Base-by-base conservation (phyloP, 2,888 invertebrate genomes). In the Heterodera filipjevi region DNA sequence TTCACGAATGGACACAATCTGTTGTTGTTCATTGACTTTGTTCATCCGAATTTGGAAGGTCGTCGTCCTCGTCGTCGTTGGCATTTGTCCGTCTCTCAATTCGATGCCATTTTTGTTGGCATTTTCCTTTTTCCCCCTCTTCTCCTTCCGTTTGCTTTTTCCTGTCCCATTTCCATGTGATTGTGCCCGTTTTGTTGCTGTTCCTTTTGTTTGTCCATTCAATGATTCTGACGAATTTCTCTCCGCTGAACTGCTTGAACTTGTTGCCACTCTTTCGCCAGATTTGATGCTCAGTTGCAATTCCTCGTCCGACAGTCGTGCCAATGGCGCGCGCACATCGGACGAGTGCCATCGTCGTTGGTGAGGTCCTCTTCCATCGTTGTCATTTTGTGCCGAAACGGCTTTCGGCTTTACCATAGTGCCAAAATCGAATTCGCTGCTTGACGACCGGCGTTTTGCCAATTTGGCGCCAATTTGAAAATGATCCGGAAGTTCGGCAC, bases 271-370 rank as follows among this genome's bases (percentile, higher is more conserved):
- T 27, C 6, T 27, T 8, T 8, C 6, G 27, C 49, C 75, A 12
- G 66, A 66, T 12, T 32, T 16, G 27, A 66, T 32, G 77, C 78
- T 46, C 35, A 76, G 27, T 44, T 77, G 39, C 35, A 49, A 46
- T 66, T 77, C 78, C 59, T 77, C 77, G n/a, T 71, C 39, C 66
- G 74, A 46, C 64, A 71, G 35, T 39, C 39, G 30, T 30, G 78
- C 78, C 70, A 78, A 35, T 22, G 73, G 75, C 19, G 72, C 66
- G 49, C 14, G 49, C 66, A 33, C 59, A 59, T 59, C 59, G 10
- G 59, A 27, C 27, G 59, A 59, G 12, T 59, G 59, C 30, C 76
- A 16, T 39, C 39, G 39, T 46, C 22, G 22, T 46, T 72, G 16
- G 0, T 46, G 59, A 1, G n/a, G n/a, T n/a, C 59, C 12, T 73